Evolutionary conservation across 1,140 invertebrate species (phyloP), one percentile per base, ranked within the genome.

Genomic region (Leptestheria dahalacensis): DNA sequence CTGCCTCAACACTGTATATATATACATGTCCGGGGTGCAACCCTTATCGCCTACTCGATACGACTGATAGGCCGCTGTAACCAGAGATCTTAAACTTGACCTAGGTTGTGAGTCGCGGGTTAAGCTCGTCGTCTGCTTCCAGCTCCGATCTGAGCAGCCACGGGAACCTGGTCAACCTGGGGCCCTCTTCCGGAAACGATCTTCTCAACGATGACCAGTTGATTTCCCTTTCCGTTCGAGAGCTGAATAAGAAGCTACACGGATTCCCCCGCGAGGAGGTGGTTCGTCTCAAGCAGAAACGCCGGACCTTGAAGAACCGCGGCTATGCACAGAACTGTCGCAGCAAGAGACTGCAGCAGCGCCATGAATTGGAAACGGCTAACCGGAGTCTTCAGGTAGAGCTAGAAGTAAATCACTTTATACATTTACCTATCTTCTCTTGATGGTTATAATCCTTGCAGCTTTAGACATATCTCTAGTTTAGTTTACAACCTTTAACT

Each of bases 311-410:
- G 20, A 99, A 99, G 75, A 99, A 99, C 73, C 82, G 96, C 11
- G 94, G 94, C 3, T 99, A 99, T 75, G 96, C 96, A 26, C 93
- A 98, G 69, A 99, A 97, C 70, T 99, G 96, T 71, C 84, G 96
- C 28, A 88, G 84, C 64, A 95, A 95, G 72, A 76, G 91, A 15
- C 73, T 92, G 21, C 84, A 87, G 66, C 89, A 93, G 69, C 79
- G 85, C 0, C 85, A 89, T 66, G 85, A 91, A 64, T 74, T 97
- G 64, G 93, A 97, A 73, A 78, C 82, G 63, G 85, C 84, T 54
- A 96, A 96, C 70, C 78, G 84, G 3, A 78, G 73, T 47, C 76
- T 92, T 12, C 61, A 67, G 51, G 55, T 60, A 60, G 6, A 41
- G 15, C 33, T 41, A 41, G 33, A 41, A 41, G 33, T 41, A 41